Conservation (phyloP, 2,888 invertebrate species). For the Yponomeuta evonymella region DNA sequence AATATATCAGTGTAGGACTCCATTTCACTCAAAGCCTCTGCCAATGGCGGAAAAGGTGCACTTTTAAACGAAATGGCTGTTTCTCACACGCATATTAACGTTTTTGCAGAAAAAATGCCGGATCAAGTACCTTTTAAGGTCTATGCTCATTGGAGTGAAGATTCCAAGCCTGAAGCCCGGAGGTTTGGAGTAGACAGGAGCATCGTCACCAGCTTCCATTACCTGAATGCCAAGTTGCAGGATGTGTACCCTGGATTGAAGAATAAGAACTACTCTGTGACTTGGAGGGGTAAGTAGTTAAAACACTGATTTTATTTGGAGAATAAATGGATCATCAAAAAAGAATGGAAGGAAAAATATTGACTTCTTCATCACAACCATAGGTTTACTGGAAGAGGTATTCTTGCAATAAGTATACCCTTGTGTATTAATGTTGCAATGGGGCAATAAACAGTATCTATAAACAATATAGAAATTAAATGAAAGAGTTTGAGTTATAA, state of each 20-base stretch:
- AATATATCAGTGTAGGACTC: too few relatives aligned
- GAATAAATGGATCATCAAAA: too few relatives aligned
- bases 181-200: conserved; percentile 77
- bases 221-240: conserved; percentile 74
- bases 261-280: conserved; percentile 63
- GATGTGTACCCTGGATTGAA: conserved; percentile 75
- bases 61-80: conserved; percentile 9
- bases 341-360: too few relatives aligned
- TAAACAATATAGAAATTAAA: too few relatives aligned
- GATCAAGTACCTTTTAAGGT: conserved; percentile 68
- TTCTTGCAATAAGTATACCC: too few relatives aligned
- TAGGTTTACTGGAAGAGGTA: too few relatives aligned
- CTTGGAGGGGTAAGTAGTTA: conserved; percentile 78
- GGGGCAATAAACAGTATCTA: too few relatives aligned
- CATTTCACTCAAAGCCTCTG: not conserved
- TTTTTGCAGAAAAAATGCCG: conserved; percentile 42
- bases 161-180: conserved; percentile 73
- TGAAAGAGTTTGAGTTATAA: too few relatives aligned
- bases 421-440: too few relatives aligned
- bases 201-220: conserved; percentile 68
- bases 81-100: not conserved
- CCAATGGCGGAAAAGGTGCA: not conserved
- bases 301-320: not conserved
- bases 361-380: too few relatives aligned
- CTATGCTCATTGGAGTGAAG: conserved; percentile 49